Percentiles rank a stretch among this genome's conserved stretches.
Evolutionary conservation across 2,888 invertebrate species (phyloP).

Genomic region (Drosophila picticornis): DNA sequence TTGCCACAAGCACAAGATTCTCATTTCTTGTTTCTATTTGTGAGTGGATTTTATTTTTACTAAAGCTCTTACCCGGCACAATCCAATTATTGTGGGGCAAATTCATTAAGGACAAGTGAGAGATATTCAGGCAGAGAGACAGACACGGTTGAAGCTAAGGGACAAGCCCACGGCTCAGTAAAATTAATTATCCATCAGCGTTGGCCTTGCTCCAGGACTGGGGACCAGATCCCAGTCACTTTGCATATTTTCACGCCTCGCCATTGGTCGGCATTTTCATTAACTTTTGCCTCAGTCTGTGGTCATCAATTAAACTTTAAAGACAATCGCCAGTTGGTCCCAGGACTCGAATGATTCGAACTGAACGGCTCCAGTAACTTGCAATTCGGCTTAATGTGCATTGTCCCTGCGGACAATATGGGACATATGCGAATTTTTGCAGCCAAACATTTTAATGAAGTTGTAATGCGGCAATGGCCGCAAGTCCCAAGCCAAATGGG

Average conservation of each 20-base stretch:
- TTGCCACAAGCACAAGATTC: background rate
- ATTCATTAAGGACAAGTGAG: conserved; percentile 66
- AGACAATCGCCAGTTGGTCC: conserved; percentile 53
- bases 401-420: conserved; percentile 28
- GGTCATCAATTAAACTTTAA: conserved; percentile 75
- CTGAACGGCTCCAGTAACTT: conserved; percentile 26
- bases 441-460: conserved; percentile 67
- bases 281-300: conserved; percentile 61
- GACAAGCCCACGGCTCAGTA: conserved; percentile 49
- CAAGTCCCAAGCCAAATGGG: conserved; percentile 8
- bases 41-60: conserved; percentile 46
- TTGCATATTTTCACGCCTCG: conserved; percentile 73
- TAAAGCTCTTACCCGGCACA: conserved; percentile 49
- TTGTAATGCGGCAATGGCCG: conserved; percentile 55
- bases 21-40: conserved; percentile 55
- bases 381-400: conserved; percentile 58
- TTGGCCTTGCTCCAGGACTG: conserved; percentile 13
- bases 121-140: conserved; percentile 2
- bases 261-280: conserved; percentile 56
- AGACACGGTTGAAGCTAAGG: background rate
- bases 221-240: conserved; percentile 37
- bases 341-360: background rate
- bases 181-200: conserved; percentile 75
- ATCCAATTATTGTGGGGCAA: conserved; percentile 71
- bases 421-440: conserved; percentile 60